phyloP scores from a whole-genome alignment of 2,797 vertebrate genomes.

The Rallus crepitans region DNA sequence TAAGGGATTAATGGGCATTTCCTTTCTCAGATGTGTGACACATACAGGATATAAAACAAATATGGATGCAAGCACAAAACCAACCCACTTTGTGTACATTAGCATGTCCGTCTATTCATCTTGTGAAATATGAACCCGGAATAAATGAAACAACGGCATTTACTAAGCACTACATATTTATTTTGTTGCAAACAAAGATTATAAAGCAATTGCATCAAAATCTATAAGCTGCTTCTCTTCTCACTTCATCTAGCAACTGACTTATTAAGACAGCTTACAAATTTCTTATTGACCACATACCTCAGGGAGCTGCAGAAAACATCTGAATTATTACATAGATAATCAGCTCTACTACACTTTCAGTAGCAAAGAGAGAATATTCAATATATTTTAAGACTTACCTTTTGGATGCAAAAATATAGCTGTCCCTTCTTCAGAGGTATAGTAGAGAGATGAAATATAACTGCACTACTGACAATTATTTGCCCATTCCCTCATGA shows the following conservation, averaged over 20 bases:
- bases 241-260: constrained; percentile 2
- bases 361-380: constrained; percentile 73
- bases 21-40: neutral
- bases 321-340: constrained; percentile 33
- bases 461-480: constrained; percentile 64
- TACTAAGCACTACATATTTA: neutral
- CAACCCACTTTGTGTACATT: neutral
- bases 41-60: neutral
- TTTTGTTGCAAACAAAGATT: neutral
- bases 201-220: neutral
- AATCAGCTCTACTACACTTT: constrained; percentile 65
- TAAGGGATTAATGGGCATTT: neutral
- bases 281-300: constrained; percentile 28
- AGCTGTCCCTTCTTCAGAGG: constrained; percentile 14
- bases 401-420: constrained; percentile 65
- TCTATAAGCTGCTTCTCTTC: neutral
- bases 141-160: neutral
- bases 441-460: constrained; percentile 58
- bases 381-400: constrained; percentile 69
- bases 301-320: constrained; percentile 33
- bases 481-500: constrained; percentile 74
- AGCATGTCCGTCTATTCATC: neutral
- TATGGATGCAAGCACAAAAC: neutral
- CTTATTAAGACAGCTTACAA: constrained; percentile 1
- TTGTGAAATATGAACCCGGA: neutral